Conservation (phyloP, 2,888 invertebrate genomes). For the Bombylius discolor region DNA sequence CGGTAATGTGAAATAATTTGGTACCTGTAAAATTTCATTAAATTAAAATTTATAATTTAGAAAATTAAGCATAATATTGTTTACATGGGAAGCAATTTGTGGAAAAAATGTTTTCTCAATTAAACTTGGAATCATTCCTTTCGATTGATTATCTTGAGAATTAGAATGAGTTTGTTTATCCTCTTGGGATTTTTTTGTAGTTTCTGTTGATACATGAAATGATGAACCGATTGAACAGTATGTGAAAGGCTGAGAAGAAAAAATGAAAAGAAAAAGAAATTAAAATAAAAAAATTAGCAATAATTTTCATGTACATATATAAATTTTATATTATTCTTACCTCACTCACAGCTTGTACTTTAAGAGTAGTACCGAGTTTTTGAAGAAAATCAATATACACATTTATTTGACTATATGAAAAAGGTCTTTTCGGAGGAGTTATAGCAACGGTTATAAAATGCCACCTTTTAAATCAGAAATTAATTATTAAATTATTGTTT, state of each 20-base stretch:
- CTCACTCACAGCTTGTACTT: slow-evolving; percentile 44
- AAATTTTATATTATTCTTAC: slow-evolving; percentile 23
- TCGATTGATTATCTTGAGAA: slow-evolving; percentile 24
- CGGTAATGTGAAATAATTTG: slow-evolving; percentile 39
- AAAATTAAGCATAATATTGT: not conserved
- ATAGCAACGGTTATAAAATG: slow-evolving; percentile 42
- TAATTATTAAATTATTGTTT: not conserved
- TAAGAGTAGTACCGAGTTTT: slow-evolving; percentile 40
- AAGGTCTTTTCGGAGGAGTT: slow-evolving; percentile 41
- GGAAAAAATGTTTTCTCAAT: slow-evolving; percentile 32
- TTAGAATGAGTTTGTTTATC: slow-evolving; percentile 23
- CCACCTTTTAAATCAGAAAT: slow-evolving; percentile 35
- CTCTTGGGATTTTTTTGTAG: slow-evolving; percentile 11
- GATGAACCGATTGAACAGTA: slow-evolving; percentile 37
- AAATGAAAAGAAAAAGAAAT: not conserved
- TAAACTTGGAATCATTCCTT: slow-evolving; percentile 33
- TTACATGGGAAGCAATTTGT: slow-evolving; percentile 30
- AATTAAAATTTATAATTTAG: not conserved
- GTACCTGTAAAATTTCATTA: slow-evolving; percentile 26
- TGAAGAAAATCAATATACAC: slow-evolving; percentile 46
- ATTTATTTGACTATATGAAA: slow-evolving; percentile 44
- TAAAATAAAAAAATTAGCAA: not conserved
- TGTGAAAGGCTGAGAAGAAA: slow-evolving; percentile 29
- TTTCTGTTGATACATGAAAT: slow-evolving; percentile 19
- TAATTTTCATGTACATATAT: not conserved